Conservation (phyloP, 2,888 invertebrate species). For the Meandrusa payeni region DNA sequence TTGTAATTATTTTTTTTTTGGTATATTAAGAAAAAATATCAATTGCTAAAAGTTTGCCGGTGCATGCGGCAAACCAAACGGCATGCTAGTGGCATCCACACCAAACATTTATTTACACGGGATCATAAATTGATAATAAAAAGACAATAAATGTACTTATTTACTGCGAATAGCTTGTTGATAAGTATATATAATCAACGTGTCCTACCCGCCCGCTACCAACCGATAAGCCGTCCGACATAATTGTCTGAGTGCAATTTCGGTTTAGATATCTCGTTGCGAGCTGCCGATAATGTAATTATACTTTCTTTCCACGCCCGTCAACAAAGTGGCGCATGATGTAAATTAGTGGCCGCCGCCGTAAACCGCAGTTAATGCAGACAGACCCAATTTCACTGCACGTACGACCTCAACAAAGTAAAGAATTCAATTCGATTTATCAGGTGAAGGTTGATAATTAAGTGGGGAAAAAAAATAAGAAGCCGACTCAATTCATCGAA, state of each 20-base stretch:
- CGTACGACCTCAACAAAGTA: conserved; percentile 1
- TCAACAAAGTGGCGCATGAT: background rate
- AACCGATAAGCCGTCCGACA: conserved; percentile 4
- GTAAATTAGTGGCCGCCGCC: background rate
- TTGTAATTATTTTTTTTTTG: too few species aligned
- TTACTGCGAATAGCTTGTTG: too few species aligned
- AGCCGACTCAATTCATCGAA: background rate
- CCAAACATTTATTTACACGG: too few species aligned
- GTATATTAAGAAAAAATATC: too few species aligned
- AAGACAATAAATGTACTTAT: too few species aligned
- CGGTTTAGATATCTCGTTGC: conserved; percentile 19
- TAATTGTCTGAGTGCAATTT: conserved; percentile 18
- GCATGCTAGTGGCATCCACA: too few species aligned
- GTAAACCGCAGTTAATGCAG: background rate
- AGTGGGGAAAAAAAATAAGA: conserved; percentile 4
- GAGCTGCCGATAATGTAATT: conserved; percentile 16
- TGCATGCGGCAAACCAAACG: too few species aligned
- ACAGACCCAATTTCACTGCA: conserved; percentile 9
- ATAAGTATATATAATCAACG: background rate
- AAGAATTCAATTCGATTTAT: conserved; percentile 6
- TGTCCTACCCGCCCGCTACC: background rate
- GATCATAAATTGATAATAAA: too few species aligned
- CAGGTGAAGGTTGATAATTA: conserved; percentile 16
- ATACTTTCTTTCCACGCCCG: conserved; percentile 18
- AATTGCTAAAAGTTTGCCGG: too few species aligned